Evolutionary conservation across 2,888 invertebrate genomes (phyloP), one percentile per base, ranked within the genome.

Genomic region (Endomychus coccineus): DNA sequence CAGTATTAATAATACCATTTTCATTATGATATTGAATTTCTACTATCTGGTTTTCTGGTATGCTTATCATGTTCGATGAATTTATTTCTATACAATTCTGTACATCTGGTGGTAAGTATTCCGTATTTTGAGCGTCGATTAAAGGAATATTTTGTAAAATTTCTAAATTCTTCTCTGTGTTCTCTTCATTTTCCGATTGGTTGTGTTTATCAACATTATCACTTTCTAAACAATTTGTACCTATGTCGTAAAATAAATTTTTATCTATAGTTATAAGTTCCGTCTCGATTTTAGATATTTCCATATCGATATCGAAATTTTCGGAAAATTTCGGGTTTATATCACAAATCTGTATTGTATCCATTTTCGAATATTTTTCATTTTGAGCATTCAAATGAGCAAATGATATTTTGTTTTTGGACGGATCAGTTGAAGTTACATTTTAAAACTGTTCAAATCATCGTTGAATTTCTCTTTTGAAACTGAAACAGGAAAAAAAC

Each of bases 1-100:
- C 59, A 2, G 61, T 60, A 36, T 59, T 62, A 4, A 64, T 53
- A 5, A 56, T 39, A 2, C 62, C 63, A 31, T 58, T 52, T 3
- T 57, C 58, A 30, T 56, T 61, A 42, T 57, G 53, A 31, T 61
- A 65, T 29, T 64, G 56, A 7, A 64, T 63, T 42, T 62, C 60
- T 15, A 65, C 58, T 15, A 64, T 59, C 43, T 61, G 61, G 34
- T 52, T 55, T 27, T 61, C 61, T 7, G 54, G 42, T 24, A 61
- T 51, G 34, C 44, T 58, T 12, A 64, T 59, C 4, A 60, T 48
- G 29, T 57, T 54, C 7, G 50, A 50, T 0, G 56, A 56, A 36
- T 58, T 58, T 23, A 59, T 50, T 48, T 61, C 59, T 3, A 60
- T 49, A 34, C 58, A 59, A 24, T 48, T 59, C 41, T 56, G 54